Percentiles rank a stretch among this genome's conserved stretches.
These are phyloP conservation scores for Chrysolina haemoptera DNA, from an alignment of 2,888 invertebrate genomes.

Conservation along the genomic window DNA sequence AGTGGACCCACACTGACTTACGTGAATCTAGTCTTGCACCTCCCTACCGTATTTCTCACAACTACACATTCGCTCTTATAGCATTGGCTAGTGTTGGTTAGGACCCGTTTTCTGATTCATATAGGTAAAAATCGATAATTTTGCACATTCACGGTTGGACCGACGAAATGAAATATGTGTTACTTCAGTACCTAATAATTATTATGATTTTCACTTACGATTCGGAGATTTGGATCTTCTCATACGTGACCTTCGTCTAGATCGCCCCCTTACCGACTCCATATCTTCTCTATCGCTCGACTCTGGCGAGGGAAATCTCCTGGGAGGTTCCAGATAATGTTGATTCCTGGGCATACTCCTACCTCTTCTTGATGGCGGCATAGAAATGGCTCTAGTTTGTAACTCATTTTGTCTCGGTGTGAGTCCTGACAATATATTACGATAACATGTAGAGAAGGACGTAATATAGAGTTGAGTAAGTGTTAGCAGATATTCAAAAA, in stretches of 20 bases:
- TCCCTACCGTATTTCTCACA: too few species aligned
- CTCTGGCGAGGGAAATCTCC: slow-evolving; percentile 60
- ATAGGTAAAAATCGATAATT: too few species aligned
- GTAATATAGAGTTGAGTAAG: not conserved
- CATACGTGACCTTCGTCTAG: slow-evolving; percentile 32
- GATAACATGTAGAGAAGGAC: not conserved
- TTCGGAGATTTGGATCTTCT: slow-evolving; percentile 52
- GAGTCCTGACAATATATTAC: slow-evolving; percentile 39
- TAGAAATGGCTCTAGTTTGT: slow-evolving; percentile 40
- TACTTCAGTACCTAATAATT: too few species aligned
- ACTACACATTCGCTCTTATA: too few species aligned
- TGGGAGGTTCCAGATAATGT: slow-evolving; percentile 62
- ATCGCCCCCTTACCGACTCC: slow-evolving; percentile 23
- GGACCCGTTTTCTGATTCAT: too few species aligned
- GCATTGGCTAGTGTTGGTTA: too few species aligned
- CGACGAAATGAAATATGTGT: too few species aligned
- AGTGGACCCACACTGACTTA: too few species aligned
- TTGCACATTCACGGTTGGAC: too few species aligned
- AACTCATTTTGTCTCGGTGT: slow-evolving; percentile 49
- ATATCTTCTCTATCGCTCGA: slow-evolving; percentile 54
- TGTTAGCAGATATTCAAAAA: not conserved
- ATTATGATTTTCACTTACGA: slow-evolving; percentile 45
- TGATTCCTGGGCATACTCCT: slow-evolving; percentile 59
- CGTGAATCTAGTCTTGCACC: too few species aligned
- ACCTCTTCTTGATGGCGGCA: slow-evolving; percentile 54